Base-by-base conservation (phyloP, 1,140 invertebrate species). In the Eumeta japonica region DNA sequence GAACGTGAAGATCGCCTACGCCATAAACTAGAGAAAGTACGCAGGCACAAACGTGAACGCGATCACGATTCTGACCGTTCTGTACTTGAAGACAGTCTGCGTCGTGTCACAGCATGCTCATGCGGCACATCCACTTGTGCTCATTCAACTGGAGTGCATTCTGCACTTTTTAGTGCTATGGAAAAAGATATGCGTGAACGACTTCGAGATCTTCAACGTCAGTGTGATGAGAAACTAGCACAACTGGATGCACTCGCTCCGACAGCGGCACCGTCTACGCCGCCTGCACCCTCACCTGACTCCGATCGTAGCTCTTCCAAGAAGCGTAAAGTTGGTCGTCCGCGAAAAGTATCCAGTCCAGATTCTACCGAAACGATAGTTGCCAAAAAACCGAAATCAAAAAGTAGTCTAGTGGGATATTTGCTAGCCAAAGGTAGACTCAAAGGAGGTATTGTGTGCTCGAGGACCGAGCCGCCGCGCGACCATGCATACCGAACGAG, bases 321-420 rank as follows among this genome's bases (percentile, higher is more conserved):
- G 47, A 90, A 90, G 55, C 79, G 90, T 4, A 92, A 92, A 76
- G 88, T 89, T 1, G 88, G 89, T 2, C 75, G 88, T 42, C 89
- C 89, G 0, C 84, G 86, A 37, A 90, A 90, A 52, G 73, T 87
- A 13, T 80, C 82, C 28, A 80, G 79, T 39, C 81, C 77, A 11
- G 82, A 77, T 39, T 82, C 79, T 13, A 79, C 81, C 16, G 88
- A 90, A 67, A 90, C 87, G 0, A 89, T 90, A 34, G 87, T 90
- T 9, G 85, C 88, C 1, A 90, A 89, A 55, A 89, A 89, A 60
- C 79, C 83, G 0, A 84, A 84, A 46, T 80, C 76, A 14, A 84
- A 82, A 31, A 81, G 75, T 43, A 80, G 77, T 46, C 61, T 86
- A 0, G 83, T 85, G 2, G 81, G 82, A 1, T 83, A 83, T 46